phyloP scores from a whole-genome alignment of 2,113 vertebrate species.

The Petromus typicus region DNA sequence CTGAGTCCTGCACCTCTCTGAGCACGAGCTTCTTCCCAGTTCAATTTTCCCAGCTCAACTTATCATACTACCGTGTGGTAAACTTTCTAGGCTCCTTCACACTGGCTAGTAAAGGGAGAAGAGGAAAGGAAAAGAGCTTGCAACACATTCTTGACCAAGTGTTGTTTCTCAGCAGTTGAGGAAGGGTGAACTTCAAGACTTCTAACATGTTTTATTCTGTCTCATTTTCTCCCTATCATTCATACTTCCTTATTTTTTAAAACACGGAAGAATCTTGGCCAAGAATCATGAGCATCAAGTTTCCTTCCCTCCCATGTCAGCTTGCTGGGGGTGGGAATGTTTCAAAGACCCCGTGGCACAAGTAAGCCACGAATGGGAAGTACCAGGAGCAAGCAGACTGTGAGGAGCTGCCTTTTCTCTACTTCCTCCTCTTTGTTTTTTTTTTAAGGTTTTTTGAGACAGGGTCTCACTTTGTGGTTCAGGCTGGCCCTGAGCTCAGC shows the following conservation, averaged over 20 bases:
- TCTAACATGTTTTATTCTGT: neutral
- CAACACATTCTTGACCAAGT: neutral
- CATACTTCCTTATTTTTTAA: neutral
- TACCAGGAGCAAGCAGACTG: neutral
- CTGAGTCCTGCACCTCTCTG: neutral
- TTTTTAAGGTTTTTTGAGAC: no score
- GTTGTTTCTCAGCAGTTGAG: neutral
- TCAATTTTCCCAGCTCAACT: neutral
- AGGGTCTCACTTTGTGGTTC: no score
- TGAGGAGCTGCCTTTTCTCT: neutral
- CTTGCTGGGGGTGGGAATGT: neutral
- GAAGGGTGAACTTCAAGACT: neutral
- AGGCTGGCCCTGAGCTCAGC: no score
- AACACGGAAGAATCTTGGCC: neutral
- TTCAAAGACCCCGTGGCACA: neutral
- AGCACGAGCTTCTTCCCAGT: neutral
- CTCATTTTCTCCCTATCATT: neutral
- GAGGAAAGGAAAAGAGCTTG: neutral
- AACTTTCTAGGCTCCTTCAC: neutral
- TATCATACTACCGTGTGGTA: neutral
- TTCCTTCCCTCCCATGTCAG: neutral
- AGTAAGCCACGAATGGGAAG: neutral
- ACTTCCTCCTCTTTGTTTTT: neutral
- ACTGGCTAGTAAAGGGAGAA: neutral
- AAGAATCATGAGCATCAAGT: neutral